Conservation (phyloP, 2,888 invertebrate genomes). For the Epiblema foenella region DNA sequence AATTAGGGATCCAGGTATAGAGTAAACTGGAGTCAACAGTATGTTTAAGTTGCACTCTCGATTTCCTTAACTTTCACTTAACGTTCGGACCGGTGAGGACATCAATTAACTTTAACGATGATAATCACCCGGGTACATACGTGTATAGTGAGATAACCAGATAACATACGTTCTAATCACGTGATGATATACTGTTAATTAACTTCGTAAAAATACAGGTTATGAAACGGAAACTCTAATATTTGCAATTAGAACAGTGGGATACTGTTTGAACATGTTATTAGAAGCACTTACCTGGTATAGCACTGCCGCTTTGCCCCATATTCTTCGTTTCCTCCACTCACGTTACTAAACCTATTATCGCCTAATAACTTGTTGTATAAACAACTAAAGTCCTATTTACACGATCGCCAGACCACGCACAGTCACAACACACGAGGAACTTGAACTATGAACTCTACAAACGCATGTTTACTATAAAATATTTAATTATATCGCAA, state of each 20-base stretch:
- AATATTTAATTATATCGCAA: conserved; percentile 52
- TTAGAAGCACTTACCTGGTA: conserved; percentile 72
- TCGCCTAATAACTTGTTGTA: conserved; percentile 52
- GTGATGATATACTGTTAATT: conserved; percentile 20
- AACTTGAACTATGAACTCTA: conserved; percentile 69
- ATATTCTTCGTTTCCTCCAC: conserved; percentile 56
- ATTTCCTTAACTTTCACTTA: too few relatives aligned
- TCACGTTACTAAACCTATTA: conserved; percentile 48
- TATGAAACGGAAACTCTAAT: conserved; percentile 43
- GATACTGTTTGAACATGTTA: conserved; percentile 51
- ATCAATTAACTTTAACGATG: too few relatives aligned
- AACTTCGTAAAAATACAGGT: conserved; percentile 43
- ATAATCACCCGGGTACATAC: too few relatives aligned
- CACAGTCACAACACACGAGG: conserved; percentile 56
- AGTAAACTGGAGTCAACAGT: too few relatives aligned
- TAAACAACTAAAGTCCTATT: conserved; percentile 55
- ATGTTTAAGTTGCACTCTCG: too few relatives aligned
- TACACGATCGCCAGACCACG: conserved; percentile 44
- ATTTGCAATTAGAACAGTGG: conserved; percentile 61
- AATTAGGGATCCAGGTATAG: too few relatives aligned
- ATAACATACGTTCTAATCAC: conserved; percentile 25
- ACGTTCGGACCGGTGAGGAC: too few relatives aligned
- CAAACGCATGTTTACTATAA: conserved; percentile 61
- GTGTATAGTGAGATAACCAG: conserved; percentile 22
- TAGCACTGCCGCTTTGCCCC: conserved; percentile 77